These are phyloP conservation scores for Anableps anableps DNA, from an alignment of 2,797 vertebrate genomes.

Conservation along the genomic window DNA sequence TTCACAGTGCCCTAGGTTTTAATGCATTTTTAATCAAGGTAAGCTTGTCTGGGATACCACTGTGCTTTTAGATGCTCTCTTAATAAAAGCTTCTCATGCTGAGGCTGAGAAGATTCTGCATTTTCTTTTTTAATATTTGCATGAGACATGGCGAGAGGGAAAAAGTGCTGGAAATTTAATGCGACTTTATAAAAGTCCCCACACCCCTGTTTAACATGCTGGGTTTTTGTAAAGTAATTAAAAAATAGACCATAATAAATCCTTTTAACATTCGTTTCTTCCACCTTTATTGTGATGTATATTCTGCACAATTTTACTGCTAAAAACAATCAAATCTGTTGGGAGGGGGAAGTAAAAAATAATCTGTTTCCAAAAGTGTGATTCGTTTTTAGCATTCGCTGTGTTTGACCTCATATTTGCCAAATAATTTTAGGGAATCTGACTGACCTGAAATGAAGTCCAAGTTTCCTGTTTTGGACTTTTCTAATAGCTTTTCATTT, in stretches of 20 bases:
- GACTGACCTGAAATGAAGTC: neutral
- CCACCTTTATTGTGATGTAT: neutral
- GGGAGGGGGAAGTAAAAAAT: neutral
- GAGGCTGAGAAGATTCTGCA: slow-evolving; percentile 63
- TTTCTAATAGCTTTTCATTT: neutral
- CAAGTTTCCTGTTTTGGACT: neutral
- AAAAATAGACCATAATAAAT: neutral
- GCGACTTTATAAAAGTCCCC: neutral
- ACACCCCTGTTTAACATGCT: neutral
- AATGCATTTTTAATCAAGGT: slow-evolving; percentile 84
- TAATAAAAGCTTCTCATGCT: slow-evolving; percentile 75
- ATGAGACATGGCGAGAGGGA: slow-evolving; percentile 76
- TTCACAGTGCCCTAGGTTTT: slow-evolving; percentile 80
- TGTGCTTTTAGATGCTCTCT: slow-evolving; percentile 78
- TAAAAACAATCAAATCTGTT: neutral
- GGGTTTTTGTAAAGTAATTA: neutral
- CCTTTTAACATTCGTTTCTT: neutral
- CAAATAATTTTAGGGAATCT: neutral
- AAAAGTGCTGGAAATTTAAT: slow-evolving; percentile 51
- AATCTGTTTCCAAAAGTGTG: neutral
- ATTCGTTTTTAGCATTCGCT: neutral
- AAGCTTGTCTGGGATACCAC: slow-evolving; percentile 74
- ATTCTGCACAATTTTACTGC: neutral
- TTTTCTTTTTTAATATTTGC: slow-evolving; percentile 74
- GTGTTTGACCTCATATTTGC: neutral